phyloP scores from a whole-genome alignment of 2,888 invertebrate species.

The Cantharis nigra region DNA sequence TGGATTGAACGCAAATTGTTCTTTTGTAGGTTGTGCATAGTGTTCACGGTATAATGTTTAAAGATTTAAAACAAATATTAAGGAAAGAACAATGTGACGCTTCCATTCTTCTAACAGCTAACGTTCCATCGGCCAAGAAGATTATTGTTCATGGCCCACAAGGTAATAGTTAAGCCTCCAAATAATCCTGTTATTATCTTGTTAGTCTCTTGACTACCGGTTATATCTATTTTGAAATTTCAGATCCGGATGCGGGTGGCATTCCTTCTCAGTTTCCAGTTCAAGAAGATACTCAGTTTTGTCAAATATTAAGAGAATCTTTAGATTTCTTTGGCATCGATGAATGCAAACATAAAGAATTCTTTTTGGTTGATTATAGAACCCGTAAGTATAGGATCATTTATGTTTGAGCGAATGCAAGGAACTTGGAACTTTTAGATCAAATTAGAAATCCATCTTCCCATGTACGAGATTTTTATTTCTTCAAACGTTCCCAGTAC shows the following conservation, averaged over 20 bases:
- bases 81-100: constrained; percentile 99
- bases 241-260: constrained; percentile 85
- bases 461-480: constrained; percentile 89
- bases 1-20: too few species aligned
- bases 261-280: constrained; percentile 99
- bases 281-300: constrained; percentile 96
- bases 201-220: not conserved
- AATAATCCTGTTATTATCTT: too few species aligned
- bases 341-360: constrained; percentile 83
- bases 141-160: constrained; percentile 95
- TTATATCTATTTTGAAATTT: not conserved
- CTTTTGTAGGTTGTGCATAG: constrained; percentile 86
- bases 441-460: constrained; percentile 95
- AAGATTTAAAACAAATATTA: constrained; percentile 97
- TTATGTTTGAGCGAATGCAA: not conserved
- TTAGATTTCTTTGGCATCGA: constrained; percentile 97
- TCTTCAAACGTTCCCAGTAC: constrained; percentile 86
- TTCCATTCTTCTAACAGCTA: constrained; percentile 94
- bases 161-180: constrained; percentile 51
- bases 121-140: constrained; percentile 99
- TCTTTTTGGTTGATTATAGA: constrained; percentile 97
- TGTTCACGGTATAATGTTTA: constrained; percentile 99
- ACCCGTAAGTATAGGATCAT: constrained; percentile 73
- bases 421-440: constrained; percentile 61
- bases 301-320: constrained; percentile 91